A percentile compares a stretch with the other conserved stretches of the same genome.
Conservation (phyloP, 1,140 invertebrate species). For the Elysia chlorotica region DNA sequence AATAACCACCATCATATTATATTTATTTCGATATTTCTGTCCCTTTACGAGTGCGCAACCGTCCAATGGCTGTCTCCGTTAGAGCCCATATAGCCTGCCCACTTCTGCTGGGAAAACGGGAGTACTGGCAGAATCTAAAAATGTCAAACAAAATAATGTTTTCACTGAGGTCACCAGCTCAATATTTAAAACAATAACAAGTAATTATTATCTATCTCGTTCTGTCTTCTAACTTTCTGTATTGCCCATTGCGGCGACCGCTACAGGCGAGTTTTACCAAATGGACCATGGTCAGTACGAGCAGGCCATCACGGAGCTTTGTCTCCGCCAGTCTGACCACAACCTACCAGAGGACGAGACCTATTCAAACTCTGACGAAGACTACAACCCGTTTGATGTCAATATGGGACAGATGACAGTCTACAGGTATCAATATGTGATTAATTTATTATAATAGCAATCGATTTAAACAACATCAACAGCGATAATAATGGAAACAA, state of each 20-base stretch:
- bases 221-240: no score
- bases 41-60: no score
- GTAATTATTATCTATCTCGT: no score
- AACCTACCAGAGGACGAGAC: conserved; percentile 35
- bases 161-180: no score
- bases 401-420: conserved; percentile 67
- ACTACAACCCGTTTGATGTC: conserved; percentile 61
- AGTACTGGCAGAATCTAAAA: no score
- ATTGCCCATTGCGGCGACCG: no score
- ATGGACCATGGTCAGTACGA: conserved; percentile 65
- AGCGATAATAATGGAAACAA: neutral
- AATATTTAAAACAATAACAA: no score
- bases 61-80: conserved; percentile 58
- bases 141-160: no score
- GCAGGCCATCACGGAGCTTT: conserved; percentile 60
- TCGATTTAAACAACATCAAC: neutral
- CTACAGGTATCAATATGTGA: conserved; percentile 55
- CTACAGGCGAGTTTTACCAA: conserved; percentile 61
- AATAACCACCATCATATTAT: no score
- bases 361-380: conserved; percentile 43
- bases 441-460: neutral
- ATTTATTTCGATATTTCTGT: no score
- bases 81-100: conserved; percentile 63
- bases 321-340: conserved; percentile 47
- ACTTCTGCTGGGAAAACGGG: conserved; percentile 61